Conservation (phyloP, 2,888 invertebrate genomes). For the Julus scandinavius region DNA sequence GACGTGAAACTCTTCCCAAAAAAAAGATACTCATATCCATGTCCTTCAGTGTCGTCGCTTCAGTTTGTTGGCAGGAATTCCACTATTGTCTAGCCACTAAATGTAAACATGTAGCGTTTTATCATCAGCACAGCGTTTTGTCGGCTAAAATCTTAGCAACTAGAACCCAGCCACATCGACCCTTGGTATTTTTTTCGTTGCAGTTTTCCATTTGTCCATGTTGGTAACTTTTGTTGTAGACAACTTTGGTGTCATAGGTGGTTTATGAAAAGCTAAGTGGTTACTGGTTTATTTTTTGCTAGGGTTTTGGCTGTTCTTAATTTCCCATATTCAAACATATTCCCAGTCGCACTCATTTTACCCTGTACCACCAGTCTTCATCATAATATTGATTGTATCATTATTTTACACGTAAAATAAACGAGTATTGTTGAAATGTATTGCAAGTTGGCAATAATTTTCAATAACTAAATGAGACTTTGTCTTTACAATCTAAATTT, state of each 20-base stretch:
- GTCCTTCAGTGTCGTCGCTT: neutral
- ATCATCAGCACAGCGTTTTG: neutral
- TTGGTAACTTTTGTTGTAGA: neutral
- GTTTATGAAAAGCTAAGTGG: neutral
- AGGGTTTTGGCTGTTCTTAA: neutral
- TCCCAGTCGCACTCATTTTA: neutral
- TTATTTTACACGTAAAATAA: neutral
- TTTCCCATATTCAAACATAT: neutral
- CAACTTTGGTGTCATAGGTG: neutral
- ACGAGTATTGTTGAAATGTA: neutral
- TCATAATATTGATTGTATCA: neutral
- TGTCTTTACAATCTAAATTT: no score
- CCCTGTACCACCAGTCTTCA: conserved; percentile 1
- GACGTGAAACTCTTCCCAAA: neutral
- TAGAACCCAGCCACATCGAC: neutral
- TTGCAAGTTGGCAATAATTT: neutral
- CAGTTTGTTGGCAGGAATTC: conserved; percentile 9
- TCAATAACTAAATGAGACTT: no score
- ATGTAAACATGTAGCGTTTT: neutral
- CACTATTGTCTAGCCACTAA: neutral
- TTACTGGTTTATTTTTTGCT: neutral
- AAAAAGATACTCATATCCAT: neutral
- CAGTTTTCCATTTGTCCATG: neutral
- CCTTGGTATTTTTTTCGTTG: neutral
- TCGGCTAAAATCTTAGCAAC: conserved; percentile 13